phyloP scores from a whole-genome alignment of 2,113 vertebrate genomes.

The Planiliza haematocheilus region DNA sequence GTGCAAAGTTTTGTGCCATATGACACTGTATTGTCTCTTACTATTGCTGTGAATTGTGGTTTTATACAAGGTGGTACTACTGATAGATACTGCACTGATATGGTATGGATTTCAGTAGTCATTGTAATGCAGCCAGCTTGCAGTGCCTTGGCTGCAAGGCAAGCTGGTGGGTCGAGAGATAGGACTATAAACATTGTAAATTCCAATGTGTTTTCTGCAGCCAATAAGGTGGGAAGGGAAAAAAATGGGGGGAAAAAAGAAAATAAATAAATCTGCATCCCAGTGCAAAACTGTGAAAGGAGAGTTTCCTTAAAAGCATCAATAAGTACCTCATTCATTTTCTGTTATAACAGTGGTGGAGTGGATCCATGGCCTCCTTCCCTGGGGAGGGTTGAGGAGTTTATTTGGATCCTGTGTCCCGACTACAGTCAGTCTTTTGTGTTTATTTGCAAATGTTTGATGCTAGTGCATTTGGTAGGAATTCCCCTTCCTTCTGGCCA shows the following conservation, averaged over 20 bases:
- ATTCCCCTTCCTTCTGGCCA: constrained; percentile 29
- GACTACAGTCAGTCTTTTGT: constrained; percentile 27
- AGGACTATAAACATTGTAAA: too few species aligned
- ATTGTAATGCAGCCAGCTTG: not conserved
- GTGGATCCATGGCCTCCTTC: constrained; percentile 1
- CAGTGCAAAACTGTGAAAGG: not conserved
- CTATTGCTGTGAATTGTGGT: too few species aligned
- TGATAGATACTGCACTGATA: too few species aligned
- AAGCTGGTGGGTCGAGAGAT: too few species aligned
- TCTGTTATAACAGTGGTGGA: constrained; percentile 10
- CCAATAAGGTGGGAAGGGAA: not conserved
- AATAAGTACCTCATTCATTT: constrained; percentile 7
- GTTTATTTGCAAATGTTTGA: constrained; percentile 49
- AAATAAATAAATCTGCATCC: constrained; percentile 1
- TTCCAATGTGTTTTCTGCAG: too few species aligned
- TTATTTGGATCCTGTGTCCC: constrained; percentile 30
- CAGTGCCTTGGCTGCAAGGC: too few species aligned
- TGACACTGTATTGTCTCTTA: too few species aligned
- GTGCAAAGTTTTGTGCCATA: too few species aligned
- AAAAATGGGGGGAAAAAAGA: not conserved
- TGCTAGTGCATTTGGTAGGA: constrained; percentile 43
- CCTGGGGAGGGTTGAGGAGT: constrained; percentile 20
- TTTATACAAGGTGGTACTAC: too few species aligned
- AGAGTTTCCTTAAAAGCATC: not conserved
- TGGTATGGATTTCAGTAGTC: not conserved